Evolutionary conservation across 2,113 vertebrate species (phyloP).

Genomic region (Oreochromis aureus): DNA sequence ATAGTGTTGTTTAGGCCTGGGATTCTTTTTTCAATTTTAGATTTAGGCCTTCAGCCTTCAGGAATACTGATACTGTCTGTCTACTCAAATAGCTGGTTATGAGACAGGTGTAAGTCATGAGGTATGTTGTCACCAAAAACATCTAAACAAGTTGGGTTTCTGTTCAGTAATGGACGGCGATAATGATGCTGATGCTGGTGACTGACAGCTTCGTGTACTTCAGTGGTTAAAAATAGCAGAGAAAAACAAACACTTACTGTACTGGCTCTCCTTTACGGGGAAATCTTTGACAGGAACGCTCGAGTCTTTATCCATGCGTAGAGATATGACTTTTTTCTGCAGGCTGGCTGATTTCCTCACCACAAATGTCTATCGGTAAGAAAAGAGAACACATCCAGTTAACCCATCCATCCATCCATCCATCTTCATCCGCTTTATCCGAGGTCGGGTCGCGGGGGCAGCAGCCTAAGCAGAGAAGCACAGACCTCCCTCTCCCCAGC

Average conservation of each 20-base stretch:
- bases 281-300: conserved; percentile 78
- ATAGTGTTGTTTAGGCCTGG: not conserved
- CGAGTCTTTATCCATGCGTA: conserved; percentile 77
- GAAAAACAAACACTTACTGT: conserved; percentile 77
- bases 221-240: not conserved
- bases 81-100: not conserved
- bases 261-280: conserved; percentile 86
- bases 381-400: not conserved
- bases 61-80: not conserved
- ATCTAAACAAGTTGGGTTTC: not conserved
- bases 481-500: too few relatives aligned
- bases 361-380: conserved; percentile 78
- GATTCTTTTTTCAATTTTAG: not conserved
- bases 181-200: not conserved
- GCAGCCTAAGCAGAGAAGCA: too few relatives aligned
- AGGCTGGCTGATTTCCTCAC: conserved; percentile 81
- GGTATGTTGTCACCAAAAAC: not conserved
- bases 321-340: conserved; percentile 88
- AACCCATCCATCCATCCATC: not conserved
- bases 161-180: not conserved
- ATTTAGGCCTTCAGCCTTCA: not conserved
- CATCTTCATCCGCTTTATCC: too few relatives aligned
- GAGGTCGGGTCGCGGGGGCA: too few relatives aligned
- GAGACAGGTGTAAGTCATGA: not conserved
- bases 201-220: not conserved